Evolutionary conservation across 2,797 vertebrate genomes (phyloP), one percentile per base, ranked within the genome.

Genomic region (Caiman crocodilus): DNA sequence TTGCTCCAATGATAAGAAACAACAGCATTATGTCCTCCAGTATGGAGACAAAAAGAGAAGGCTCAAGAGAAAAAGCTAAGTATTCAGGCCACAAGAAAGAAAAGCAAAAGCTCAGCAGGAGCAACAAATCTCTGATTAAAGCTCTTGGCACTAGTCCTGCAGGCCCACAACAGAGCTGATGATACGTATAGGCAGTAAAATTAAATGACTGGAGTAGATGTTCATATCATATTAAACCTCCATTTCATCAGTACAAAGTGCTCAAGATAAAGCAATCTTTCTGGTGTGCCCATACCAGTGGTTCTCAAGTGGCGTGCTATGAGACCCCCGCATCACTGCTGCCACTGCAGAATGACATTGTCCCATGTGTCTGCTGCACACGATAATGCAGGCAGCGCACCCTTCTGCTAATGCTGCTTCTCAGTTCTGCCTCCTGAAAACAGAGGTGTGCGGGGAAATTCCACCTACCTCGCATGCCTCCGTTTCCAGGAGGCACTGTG

Each of bases 41-140:
- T 92, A 30, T n/a, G 23, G 17, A 25, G 26, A 13, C 28, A 58
- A 21, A 58, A 28, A 28, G 16, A 63, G 42, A 71, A 71, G 42
- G 42, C 87, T 92, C 71, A 83, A 85, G 80, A 86, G 84, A 76
- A 75, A 93, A 56, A 85, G 74, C 76, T 32, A 12, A 80, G 56
- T 16, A 20, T 3, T 56, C 5, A 2, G 82, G 35, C 67, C 32
- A 42, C 67, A 42, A 21, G 13, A 32, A 32, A 23, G 67, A 42
- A 71, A 89, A 79, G 74, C 8, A 60, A 79, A 84, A 92, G 3
- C 56, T 35, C 73, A 5, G 1, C n/a, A 5, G 56, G 57, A 74
- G 55, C 28, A 76, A 71, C 28, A 85, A 15, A 42, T 67, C 83
- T 61, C 50, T 69, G 58, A 92, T 57, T 77, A 57, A 2, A 3